phyloP scores from a whole-genome alignment of 2,888 invertebrate species.

The Ariolimax columbianus region DNA sequence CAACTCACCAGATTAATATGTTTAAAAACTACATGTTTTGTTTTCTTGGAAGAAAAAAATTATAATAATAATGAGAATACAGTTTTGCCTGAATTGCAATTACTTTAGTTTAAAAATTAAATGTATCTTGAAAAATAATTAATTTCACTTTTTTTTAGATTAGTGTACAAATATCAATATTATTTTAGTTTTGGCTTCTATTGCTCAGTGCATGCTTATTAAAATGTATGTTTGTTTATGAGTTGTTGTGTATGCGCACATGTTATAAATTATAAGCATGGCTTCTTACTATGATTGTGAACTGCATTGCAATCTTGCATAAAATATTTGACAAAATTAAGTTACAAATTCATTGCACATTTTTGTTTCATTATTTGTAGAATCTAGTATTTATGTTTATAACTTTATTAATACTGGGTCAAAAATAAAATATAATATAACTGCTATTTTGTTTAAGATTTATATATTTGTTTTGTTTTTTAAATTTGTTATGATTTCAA shows the following conservation, averaged over 20 bases:
- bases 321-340: neutral
- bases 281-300: neutral
- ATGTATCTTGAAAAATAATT: neutral
- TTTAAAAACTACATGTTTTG: neutral
- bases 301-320: neutral
- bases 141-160: neutral
- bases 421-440: neutral
- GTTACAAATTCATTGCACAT: neutral
- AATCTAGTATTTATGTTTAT: neutral
- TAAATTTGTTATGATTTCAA: too few relatives aligned
- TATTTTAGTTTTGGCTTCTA: neutral
- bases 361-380: neutral
- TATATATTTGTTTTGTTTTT: too few relatives aligned
- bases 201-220: neutral
- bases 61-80: neutral
- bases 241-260: neutral
- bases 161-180: neutral
- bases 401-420: neutral
- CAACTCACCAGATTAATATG: neutral
- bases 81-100: neutral
- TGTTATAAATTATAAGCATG: neutral
- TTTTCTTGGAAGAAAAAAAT: neutral
- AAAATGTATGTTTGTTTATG: neutral
- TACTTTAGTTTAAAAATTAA: neutral
- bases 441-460: neutral